phyloP scores from a whole-genome alignment of 2,888 invertebrate species.

The Sialis fuliginosa region DNA sequence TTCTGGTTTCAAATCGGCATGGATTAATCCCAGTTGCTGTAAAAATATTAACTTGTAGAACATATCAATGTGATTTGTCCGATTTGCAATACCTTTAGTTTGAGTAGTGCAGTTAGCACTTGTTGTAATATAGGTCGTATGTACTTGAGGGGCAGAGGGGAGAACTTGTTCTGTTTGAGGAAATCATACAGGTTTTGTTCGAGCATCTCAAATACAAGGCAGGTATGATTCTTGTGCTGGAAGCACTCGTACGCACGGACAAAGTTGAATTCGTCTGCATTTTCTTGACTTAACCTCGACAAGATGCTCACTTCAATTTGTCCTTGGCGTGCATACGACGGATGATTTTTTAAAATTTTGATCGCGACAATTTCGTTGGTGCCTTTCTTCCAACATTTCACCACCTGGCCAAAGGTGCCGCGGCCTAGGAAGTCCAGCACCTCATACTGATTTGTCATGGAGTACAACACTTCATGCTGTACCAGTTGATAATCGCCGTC shows the following conservation, averaged over 20 bases:
- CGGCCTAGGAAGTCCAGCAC: constrained; percentile 98
- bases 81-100: constrained; percentile 51
- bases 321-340: constrained; percentile 98
- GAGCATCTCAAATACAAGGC: constrained; percentile 99
- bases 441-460: constrained; percentile 88
- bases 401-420: constrained; percentile 98
- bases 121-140: constrained; percentile 98
- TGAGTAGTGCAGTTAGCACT: constrained; percentile 73
- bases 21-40: constrained; percentile 95
- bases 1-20: constrained; percentile 98
- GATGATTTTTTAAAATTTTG: constrained; percentile 99
- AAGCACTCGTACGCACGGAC: constrained; percentile 99
- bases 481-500: constrained; percentile 98
- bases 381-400: constrained; percentile 99
- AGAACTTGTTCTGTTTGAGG: constrained; percentile 99
- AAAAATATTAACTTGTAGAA: constrained; percentile 8
- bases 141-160: constrained; percentile 92
- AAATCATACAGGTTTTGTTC: constrained; percentile 99
- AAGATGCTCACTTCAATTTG: constrained; percentile 98
- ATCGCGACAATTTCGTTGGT: constrained; percentile 99
- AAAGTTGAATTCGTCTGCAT: constrained; percentile 99
- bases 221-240: constrained; percentile 98
- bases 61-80: constrained; percentile 4
- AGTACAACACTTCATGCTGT: constrained; percentile 95
- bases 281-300: constrained; percentile 86